These are phyloP conservation scores for Etia nguti DNA, from an alignment of 2,113 vertebrate genomes.

Conservation along the genomic window DNA sequence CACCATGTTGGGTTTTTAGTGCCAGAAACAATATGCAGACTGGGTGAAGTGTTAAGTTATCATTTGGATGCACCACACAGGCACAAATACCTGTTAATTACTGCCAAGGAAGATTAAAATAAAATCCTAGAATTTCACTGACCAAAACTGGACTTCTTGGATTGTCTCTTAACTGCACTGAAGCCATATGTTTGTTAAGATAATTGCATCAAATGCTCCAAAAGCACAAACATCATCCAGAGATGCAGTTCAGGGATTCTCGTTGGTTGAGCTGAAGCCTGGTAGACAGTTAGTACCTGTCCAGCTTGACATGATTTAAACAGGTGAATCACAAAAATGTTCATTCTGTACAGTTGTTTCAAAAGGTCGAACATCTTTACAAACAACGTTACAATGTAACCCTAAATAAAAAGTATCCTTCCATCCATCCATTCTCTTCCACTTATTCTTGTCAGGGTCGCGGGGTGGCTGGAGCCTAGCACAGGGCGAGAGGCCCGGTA, in stretches of 20 bases:
- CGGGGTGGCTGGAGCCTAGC: not conserved
- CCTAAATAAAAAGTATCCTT: not conserved
- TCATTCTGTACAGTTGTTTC: no score
- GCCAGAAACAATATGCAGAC: not conserved
- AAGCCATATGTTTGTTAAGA: rapidly evolving
- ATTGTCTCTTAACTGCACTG: not conserved
- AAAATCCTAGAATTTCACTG: not conserved
- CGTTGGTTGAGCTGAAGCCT: not conserved
- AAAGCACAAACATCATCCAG: rapidly evolving
- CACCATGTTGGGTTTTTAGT: rapidly evolving
- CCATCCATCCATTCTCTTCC: not conserved
- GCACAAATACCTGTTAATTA: rapidly evolving
- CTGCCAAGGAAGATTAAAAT: not conserved
- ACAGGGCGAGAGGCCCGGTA: rapidly evolving
- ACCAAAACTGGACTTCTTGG: not conserved
- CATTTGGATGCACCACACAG: not conserved
- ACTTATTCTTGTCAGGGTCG: not conserved
- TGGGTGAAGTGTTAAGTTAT: not conserved
- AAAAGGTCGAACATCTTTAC: no score
- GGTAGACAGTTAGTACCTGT: not conserved
- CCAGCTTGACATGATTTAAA: not conserved
- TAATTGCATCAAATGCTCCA: not conserved
- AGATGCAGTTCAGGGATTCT: rapidly evolving
- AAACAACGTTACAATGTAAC: rapidly evolving
- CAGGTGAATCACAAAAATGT: not conserved